Evolutionary conservation across 2,113 vertebrate species (phyloP).

Genomic region (Astur gentilis): DNA sequence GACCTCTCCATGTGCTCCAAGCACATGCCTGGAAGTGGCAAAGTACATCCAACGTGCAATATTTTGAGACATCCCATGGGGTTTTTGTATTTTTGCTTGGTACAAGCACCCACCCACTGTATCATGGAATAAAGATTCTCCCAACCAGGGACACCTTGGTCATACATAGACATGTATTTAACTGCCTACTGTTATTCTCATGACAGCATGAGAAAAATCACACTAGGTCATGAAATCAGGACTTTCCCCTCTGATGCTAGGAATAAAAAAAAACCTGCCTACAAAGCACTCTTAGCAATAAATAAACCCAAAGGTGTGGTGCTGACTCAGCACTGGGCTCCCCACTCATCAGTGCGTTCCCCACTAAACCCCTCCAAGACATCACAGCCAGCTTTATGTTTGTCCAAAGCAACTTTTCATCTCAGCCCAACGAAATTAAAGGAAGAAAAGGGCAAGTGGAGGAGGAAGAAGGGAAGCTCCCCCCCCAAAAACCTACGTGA

Average conservation of each 20-base stretch:
- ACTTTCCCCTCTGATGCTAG: neutral
- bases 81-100: neutral
- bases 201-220: neutral
- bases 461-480: neutral
- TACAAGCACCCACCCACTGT: neutral
- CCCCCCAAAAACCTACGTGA: neutral
- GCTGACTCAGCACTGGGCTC: neutral
- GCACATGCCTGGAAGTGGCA: too few relatives aligned
- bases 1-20: neutral
- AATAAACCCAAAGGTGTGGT: neutral
- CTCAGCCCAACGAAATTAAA: conserved; percentile 42
- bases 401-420: neutral
- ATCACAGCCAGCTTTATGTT: neutral
- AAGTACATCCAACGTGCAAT: fast-evolving
- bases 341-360: neutral
- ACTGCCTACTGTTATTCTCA: neutral
- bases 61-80: neutral
- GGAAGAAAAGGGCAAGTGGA: conserved; percentile 13
- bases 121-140: neutral
- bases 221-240: neutral
- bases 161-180: neutral
- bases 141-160: neutral
- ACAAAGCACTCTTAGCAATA: neutral
- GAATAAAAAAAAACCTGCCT: neutral
- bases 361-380: conserved; percentile 3